Conservation (phyloP, 2,113 vertebrate species). For the Grantiella picta region DNA sequence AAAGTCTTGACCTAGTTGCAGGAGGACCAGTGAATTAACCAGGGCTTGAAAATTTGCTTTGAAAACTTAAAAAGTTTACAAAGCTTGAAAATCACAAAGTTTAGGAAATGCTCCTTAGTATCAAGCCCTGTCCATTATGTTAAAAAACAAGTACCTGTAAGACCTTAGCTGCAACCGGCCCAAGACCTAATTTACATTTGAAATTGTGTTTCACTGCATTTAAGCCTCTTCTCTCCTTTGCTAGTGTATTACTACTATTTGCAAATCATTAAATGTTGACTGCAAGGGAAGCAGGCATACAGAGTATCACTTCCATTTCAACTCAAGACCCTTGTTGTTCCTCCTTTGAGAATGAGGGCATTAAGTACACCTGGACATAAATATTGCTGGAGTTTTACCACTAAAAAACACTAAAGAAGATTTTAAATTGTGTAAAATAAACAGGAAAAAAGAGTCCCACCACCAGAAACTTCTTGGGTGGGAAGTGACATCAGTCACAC, state of each 20-base stretch:
- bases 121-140: background rate
- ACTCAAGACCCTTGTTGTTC: background rate
- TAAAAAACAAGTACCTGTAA: background rate
- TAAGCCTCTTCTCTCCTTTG: background rate
- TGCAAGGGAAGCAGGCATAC: background rate
- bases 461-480: slow-evolving; percentile 39
- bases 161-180: background rate
- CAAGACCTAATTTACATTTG: background rate
- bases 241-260: background rate
- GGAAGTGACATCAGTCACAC: slow-evolving; percentile 16
- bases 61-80: background rate
- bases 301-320: background rate
- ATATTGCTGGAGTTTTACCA: background rate
- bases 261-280: slow-evolving; percentile 10
- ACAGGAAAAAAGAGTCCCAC: background rate
- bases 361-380: background rate
- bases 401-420: background rate
- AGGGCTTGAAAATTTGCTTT: background rate
- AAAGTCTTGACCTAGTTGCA: background rate
- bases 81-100: background rate
- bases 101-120: background rate
- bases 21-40: background rate
- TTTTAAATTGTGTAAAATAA: background rate
- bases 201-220: background rate
- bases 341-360: slow-evolving; percentile 2